Evolutionary conservation across 1,140 invertebrate species (phyloP).

Genomic region (Halictus rubicundus): DNA sequence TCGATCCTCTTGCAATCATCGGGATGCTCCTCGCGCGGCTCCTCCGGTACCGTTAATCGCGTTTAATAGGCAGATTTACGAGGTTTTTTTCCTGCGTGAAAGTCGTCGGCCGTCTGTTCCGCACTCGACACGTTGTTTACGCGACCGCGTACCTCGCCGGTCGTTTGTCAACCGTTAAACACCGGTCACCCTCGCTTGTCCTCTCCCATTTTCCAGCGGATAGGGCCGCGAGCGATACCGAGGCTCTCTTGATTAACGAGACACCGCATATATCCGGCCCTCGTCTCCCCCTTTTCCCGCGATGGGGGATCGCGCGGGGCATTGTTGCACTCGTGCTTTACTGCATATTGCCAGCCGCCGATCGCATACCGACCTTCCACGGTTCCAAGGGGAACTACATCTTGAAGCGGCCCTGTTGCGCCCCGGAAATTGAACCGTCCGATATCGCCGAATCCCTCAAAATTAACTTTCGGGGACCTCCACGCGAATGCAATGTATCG

Average conservation of each 20-base stretch:
- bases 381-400: background rate
- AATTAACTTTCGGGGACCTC: background rate
- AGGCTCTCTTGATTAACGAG: constrained; percentile 73
- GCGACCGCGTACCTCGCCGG: constrained; percentile 56
- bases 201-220: constrained; percentile 56
- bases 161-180: constrained; percentile 74
- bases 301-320: constrained; percentile 28
- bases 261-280: constrained; percentile 67
- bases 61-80: constrained; percentile 70
- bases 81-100: constrained; percentile 42
- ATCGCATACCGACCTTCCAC: constrained; percentile 17
- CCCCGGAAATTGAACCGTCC: background rate
- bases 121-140: constrained; percentile 65
- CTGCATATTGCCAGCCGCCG: constrained; percentile 69
- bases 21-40: background rate
- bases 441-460: background rate
- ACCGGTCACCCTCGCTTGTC: constrained; percentile 61
- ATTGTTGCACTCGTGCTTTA: constrained; percentile 74
- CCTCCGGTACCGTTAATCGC: constrained; percentile 50
- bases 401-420: background rate
- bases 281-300: background rate
- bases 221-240: constrained; percentile 68
- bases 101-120: constrained; percentile 26
- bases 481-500: too few species aligned
- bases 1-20: constrained; percentile 5